phyloP scores from a whole-genome alignment of 2,888 invertebrate species.

The Eupithecia inturbata region DNA sequence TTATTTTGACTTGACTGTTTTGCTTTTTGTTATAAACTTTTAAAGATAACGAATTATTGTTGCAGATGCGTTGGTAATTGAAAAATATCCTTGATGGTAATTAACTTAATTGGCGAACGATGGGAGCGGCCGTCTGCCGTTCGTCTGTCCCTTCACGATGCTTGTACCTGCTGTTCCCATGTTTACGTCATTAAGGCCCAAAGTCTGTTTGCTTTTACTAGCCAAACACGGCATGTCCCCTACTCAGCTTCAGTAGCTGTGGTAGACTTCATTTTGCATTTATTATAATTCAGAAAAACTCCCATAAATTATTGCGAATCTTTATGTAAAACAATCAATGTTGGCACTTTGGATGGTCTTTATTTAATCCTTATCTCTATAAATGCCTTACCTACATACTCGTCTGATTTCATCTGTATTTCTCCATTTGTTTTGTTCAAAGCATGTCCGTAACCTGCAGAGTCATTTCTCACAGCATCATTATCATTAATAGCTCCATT shows the following conservation, averaged over 20 bases:
- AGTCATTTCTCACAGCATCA: slow-evolving; percentile 37
- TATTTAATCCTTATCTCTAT: background rate
- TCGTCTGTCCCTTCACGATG: slow-evolving; percentile 64
- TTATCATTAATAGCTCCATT: slow-evolving; percentile 48
- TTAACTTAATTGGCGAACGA: slow-evolving; percentile 67
- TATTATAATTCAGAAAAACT: background rate
- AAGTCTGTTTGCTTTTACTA: slow-evolving; percentile 28
- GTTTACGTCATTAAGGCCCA: slow-evolving; percentile 56
- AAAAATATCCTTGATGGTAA: slow-evolving; percentile 32
- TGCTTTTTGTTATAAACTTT: background rate
- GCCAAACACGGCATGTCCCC: background rate
- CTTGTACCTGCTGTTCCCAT: slow-evolving; percentile 62
- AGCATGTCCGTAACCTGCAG: slow-evolving; percentile 18
- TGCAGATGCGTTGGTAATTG: slow-evolving; percentile 15
- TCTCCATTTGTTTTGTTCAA: slow-evolving; percentile 24
- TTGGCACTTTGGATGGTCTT: background rate
- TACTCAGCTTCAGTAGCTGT: background rate
- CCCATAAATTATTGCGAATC: background rate
- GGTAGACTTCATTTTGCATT: background rate
- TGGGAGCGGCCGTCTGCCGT: slow-evolving; percentile 53
- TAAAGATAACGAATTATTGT: slow-evolving; percentile 7
- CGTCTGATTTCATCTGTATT: background rate
- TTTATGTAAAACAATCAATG: background rate
- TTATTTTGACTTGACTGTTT: background rate
- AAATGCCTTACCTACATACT: background rate